These are phyloP conservation scores for Eleutherodactylus coqui DNA, from an alignment of 2,797 vertebrate species.

Conservation along the genomic window DNA sequence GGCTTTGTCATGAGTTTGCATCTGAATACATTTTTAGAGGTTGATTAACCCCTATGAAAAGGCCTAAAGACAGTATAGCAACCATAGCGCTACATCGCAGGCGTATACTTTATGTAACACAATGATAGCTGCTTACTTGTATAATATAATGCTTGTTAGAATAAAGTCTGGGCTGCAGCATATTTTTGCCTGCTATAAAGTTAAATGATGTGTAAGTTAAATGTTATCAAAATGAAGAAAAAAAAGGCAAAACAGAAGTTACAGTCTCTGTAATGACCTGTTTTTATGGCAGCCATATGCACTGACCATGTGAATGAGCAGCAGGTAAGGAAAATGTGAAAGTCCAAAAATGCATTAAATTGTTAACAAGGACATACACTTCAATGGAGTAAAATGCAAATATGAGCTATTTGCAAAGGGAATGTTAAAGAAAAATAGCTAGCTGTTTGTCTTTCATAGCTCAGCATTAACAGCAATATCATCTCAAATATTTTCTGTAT, in stretches of 20 bases:
- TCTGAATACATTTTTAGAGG: neutral
- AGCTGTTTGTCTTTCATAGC: too few relatives aligned
- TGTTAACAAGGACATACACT: neutral
- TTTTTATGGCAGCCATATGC: slow-evolving; percentile 2
- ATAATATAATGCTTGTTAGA: neutral
- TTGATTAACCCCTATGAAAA: neutral
- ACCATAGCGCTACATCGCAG: neutral
- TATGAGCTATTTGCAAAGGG: neutral
- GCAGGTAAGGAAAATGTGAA: neutral
- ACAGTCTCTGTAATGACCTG: neutral
- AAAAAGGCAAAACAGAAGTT: slow-evolving; percentile 5
- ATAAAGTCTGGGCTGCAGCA: neutral
- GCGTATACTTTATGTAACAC: neutral
- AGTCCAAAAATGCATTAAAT: neutral
- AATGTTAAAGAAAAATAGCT: too few relatives aligned
- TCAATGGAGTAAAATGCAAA: too few relatives aligned
- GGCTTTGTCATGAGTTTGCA: neutral
- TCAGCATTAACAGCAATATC: too few relatives aligned
- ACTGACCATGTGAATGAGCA: slow-evolving; percentile 1
- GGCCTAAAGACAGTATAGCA: neutral
- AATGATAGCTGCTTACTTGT: slow-evolving; percentile 2
- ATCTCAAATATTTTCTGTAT: too few relatives aligned
- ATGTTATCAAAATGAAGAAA: neutral
- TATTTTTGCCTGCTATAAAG: neutral
- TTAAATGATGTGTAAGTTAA: slow-evolving; percentile 13